phyloP scores from a whole-genome alignment of 2,888 invertebrate genomes.

The Nymphalis polychloros region DNA sequence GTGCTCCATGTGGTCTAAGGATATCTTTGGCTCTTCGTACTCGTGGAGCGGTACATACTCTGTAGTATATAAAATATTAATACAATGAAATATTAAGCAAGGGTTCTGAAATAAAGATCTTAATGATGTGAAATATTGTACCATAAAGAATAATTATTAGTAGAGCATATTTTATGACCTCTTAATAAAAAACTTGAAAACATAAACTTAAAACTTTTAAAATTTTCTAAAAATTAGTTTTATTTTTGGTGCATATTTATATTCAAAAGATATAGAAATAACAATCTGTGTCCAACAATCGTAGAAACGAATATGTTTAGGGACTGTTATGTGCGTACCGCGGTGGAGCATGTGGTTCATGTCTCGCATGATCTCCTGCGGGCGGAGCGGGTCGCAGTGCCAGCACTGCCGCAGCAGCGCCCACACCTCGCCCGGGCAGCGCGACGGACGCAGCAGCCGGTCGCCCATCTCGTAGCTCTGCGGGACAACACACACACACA shows the following conservation, averaged over 20 bases:
- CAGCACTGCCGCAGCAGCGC: slow-evolving; percentile 90
- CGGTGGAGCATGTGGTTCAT: slow-evolving; percentile 90
- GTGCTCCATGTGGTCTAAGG: slow-evolving; percentile 65
- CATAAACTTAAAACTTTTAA: too few relatives aligned
- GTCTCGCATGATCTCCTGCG: slow-evolving; percentile 92
- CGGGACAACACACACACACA: slow-evolving; percentile 16
- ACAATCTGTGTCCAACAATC: too few relatives aligned
- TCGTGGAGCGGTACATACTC: slow-evolving; percentile 70
- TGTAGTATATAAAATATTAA: slow-evolving; percentile 42
- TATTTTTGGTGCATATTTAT: too few relatives aligned
- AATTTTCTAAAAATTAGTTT: too few relatives aligned
- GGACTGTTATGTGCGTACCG: slow-evolving; percentile 61
- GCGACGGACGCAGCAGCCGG: slow-evolving; percentile 83
- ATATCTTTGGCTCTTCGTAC: slow-evolving; percentile 72
- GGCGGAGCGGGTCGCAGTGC: slow-evolving; percentile 88
- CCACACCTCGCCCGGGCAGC: slow-evolving; percentile 89
- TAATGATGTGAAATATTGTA: too few relatives aligned
- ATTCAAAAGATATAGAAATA: too few relatives aligned
- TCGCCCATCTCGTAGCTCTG: slow-evolving; percentile 86
- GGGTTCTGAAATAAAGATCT: too few relatives aligned
- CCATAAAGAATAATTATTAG: too few relatives aligned
- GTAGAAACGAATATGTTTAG: too few relatives aligned
- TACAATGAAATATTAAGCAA: background rate
- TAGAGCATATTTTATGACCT: too few relatives aligned
- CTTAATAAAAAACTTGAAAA: too few relatives aligned